Conservation (phyloP, 2,797 vertebrate species). For the Hemitrygon akajei region DNA sequence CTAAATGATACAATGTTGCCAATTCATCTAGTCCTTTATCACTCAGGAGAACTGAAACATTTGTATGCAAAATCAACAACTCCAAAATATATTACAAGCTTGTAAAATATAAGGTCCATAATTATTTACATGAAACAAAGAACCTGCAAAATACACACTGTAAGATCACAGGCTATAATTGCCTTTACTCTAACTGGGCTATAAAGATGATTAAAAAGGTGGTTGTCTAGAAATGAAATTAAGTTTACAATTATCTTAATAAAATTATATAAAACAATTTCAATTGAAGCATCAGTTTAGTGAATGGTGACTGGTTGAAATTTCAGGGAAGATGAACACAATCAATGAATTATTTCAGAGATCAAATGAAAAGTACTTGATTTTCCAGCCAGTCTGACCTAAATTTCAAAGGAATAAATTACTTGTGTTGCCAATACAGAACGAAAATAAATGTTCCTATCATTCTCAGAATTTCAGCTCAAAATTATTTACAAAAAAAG, state of each 20-base stretch:
- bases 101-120: conserved; percentile 23
- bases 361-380: background rate
- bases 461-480: conserved; percentile 19
- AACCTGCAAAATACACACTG: background rate
- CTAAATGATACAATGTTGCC: background rate
- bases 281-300: background rate
- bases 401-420: conserved; percentile 33
- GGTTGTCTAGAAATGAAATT: background rate
- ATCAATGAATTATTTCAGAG: background rate
- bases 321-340: background rate
- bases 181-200: background rate
- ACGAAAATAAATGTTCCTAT: background rate
- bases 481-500: conserved; percentile 25
- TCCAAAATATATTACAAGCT: background rate
- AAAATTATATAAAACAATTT: background rate
- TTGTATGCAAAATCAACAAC: conserved; percentile 3
- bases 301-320: background rate
- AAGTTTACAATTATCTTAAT: background rate
- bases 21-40: background rate
- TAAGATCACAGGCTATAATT: conserved; percentile 1
- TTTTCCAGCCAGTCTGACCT: background rate
- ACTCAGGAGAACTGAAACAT: background rate
- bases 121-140: background rate
- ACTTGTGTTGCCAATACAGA: conserved; percentile 2
- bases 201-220: background rate